Base-by-base conservation (phyloP, 2,797 vertebrate genomes). In the Petrocephalus schoutedeni region DNA sequence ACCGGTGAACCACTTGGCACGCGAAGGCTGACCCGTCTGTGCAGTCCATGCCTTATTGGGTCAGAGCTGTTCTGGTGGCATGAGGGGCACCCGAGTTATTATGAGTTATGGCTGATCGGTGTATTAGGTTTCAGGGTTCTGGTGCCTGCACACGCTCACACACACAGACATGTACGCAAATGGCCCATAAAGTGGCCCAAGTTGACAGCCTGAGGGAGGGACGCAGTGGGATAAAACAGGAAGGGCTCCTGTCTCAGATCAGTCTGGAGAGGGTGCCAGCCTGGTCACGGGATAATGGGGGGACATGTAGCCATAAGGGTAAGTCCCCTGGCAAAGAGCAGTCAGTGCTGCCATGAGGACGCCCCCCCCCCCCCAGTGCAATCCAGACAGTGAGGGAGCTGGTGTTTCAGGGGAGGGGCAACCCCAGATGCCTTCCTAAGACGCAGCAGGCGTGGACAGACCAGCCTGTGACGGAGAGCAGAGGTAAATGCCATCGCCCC, bases 161-260 rank as follows among this genome's bases (percentile, higher is more conserved):
- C 16, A 77, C 1, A 77, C 36, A 77, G 71, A 77, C 71, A n/a
- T 45, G 41, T 45, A n/a, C 45, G 28, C 28, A 28, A 1, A 28
- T 28, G 28, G 28, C 28, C 28, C 28, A 28, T 28, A 28, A 28
- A 28, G 28, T 28, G 28, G 28, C 28, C n/a, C n/a, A n/a, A n/a
- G n/a, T n/a, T n/a, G n/a, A n/a, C n/a, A n/a, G 36, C 71, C 71
- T n/a, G 32, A 77, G 71, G 45, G 14, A 77, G 71, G 71, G 53
- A 59, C 41, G 56, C 59, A n/a, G 10, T 41, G 56, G 32, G 56
- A 86, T 86, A 86, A 86, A 86, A 86, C 36, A 86, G n/a, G 32
- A 86, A 45, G n/a, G 58, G 84, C 84, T 59, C 53, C 19, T 23
- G 23, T 77, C 36, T 77, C 71, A 32, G 16, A 54, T 57, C 84